Evolutionary conservation across 1,140 invertebrate genomes (phyloP), one percentile per base, ranked within the genome.

Genomic region (Lordiphosa clarofinis): DNA sequence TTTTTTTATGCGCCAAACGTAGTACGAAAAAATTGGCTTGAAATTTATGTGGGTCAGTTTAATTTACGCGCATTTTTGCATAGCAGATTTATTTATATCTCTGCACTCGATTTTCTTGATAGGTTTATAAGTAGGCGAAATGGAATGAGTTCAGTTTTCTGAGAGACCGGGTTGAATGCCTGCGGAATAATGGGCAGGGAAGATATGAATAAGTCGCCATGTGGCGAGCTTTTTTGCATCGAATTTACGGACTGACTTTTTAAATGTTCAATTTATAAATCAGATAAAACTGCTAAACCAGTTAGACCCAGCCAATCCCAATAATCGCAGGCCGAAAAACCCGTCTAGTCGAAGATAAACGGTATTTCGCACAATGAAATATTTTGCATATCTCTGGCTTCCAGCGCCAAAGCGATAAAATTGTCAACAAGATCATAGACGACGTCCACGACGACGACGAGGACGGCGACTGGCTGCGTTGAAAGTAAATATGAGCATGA

Each of bases 381-480:
- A 87, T 70, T 87, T 87, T 87, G 76, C 84, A 87, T 87, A 87
- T 87, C 73, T 73, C 33, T 37, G n/a, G 69, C 79, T 60, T 58
- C 54, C 67, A 72, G 65, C 70, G 55, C 56, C 62, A 66, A 57
- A 60, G 43, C 78, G 69, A 84, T 84, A 84, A 87, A 87, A 79
- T 87, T 87, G 84, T 87, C 84, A 87, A 84, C 78, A 60, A 84
- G 84, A 72, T 79, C 76, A 84, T 87, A 87, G 82, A 86, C 68
- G 71, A 79, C 58, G 56, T 31, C 44, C 48, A 54, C 54, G 40
- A 59, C 54, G 48, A 60, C 60, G 44, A 44, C 54, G 48, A 60
- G 56, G 44, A 44, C 21, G 36, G 19, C 49, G 58, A 69, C 67
- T 78, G 69, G 56, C 69, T 63, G 76, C 81, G 76, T 82, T 87